Evolutionary conservation across 2,888 invertebrate genomes (phyloP).

Genomic region (Phlogophora meticulosa): DNA sequence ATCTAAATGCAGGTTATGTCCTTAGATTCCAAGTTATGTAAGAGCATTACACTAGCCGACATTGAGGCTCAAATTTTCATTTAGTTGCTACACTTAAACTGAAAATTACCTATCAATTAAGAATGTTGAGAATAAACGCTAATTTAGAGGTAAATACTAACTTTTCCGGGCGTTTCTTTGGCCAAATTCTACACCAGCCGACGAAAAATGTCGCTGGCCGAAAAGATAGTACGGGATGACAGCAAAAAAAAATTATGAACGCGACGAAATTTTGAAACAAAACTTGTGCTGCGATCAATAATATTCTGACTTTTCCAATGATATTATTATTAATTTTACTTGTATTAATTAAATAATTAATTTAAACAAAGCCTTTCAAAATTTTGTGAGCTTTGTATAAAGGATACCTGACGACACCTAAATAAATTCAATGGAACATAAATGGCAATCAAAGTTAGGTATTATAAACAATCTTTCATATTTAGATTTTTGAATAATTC

Average conservation of each 20-base stretch:
- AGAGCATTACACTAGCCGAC: conserved; percentile 78
- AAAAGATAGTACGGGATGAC: conserved; percentile 76
- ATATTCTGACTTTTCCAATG: neutral
- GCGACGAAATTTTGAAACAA: conserved; percentile 34
- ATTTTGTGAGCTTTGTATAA: neutral
- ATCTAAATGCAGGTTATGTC: conserved; percentile 81
- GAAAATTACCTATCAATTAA: conserved; percentile 2
- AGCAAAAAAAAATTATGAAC: conserved; percentile 68
- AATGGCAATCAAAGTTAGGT: no score
- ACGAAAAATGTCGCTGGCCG: conserved; percentile 88
- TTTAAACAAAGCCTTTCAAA: neutral
- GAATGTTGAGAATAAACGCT: conserved; percentile 20
- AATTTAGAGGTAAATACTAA: conserved; percentile 77
- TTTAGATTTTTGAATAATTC: no score
- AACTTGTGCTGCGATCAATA: conserved; percentile 26
- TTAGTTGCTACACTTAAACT: conserved; percentile 45
- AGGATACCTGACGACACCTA: no score
- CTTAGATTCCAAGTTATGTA: conserved; percentile 84
- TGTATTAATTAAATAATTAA: neutral
- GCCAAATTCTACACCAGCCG: conserved; percentile 85
- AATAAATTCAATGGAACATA: no score
- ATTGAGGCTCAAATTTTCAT: conserved; percentile 66
- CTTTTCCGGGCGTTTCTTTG: conserved; percentile 81
- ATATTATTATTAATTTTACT: neutral
- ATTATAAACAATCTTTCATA: no score